These are phyloP conservation scores for Argyresthia goedartella DNA, from an alignment of 2,888 invertebrate species.

Conservation along the genomic window DNA sequence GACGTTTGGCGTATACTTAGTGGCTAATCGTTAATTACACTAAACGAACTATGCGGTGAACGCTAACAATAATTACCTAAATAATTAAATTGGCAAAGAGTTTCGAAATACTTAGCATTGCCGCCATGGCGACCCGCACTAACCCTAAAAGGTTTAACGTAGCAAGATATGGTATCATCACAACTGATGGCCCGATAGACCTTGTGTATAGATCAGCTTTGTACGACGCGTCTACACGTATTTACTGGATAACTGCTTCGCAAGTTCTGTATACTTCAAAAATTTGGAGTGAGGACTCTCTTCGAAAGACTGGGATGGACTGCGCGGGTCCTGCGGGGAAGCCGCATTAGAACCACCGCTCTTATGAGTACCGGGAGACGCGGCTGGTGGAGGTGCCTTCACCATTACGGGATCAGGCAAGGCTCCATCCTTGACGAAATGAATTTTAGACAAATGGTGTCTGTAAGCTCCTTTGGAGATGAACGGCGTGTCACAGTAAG, in stretches of 20 bases:
- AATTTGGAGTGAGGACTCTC: constrained; percentile 97
- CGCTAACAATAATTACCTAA: constrained; percentile 65
- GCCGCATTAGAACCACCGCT: constrained; percentile 50
- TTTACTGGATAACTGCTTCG: constrained; percentile 97
- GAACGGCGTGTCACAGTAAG: constrained; percentile 95
- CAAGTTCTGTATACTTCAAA: constrained; percentile 98
- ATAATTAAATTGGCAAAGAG: constrained; percentile 71
- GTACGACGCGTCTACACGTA: constrained; percentile 77
- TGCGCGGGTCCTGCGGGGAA: constrained; percentile 69
- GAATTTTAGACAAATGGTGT: constrained; percentile 96
- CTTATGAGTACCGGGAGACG: constrained; percentile 55
- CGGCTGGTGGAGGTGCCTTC: constrained; percentile 63
- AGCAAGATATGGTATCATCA: constrained; percentile 87
- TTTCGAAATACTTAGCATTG: constrained; percentile 69
- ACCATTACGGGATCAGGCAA: constrained; percentile 81
- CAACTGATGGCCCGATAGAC: constrained; percentile 57
- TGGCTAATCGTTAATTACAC: constrained; percentile 66
- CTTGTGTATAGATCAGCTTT: constrained; percentile 16
- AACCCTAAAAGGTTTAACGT: constrained; percentile 66
- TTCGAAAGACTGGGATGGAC: constrained; percentile 77
- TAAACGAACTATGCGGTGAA: constrained; percentile 67
- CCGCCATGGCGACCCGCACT: constrained; percentile 42
- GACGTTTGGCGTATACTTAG: constrained; percentile 71
- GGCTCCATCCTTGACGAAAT: constrained; percentile 93
- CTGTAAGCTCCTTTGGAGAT: constrained; percentile 97